Evolutionary conservation across 2,888 invertebrate genomes (phyloP).

Genomic region (Ashinkailepas kermadecensis): DNA sequence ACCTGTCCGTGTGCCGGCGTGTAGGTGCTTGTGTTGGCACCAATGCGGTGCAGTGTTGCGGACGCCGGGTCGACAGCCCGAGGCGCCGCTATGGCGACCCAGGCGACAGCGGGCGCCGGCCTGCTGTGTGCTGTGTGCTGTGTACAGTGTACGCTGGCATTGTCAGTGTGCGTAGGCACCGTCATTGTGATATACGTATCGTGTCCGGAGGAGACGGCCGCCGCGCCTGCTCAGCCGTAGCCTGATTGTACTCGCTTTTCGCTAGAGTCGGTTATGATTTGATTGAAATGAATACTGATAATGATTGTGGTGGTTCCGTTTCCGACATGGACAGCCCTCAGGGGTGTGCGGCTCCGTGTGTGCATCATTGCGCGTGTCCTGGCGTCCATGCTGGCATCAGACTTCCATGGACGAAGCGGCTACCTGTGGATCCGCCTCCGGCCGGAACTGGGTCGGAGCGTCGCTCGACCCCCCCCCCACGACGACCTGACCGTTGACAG

Average conservation of each 20-base stretch:
- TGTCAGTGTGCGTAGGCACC: slow-evolving; percentile 4
- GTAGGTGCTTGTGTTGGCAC: no score
- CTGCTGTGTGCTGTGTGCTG: not conserved
- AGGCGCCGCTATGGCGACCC: not conserved
- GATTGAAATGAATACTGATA: slow-evolving; percentile 8
- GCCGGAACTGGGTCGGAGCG: no score
- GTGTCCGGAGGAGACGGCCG: not conserved
- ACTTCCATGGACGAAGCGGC: no score
- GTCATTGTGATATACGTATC: slow-evolving; percentile 9
- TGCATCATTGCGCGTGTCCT: no score
- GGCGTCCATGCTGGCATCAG: no score
- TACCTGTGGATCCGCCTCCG: no score
- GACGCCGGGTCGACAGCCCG: not conserved
- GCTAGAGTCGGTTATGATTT: slow-evolving; percentile 6
- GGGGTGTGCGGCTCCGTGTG: no score
- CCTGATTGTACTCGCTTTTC: not conserved
- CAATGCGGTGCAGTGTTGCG: no score
- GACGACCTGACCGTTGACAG: no score
- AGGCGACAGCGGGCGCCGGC: not conserved
- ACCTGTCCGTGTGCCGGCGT: no score
- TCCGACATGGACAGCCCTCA: no score
- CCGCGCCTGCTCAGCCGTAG: not conserved
- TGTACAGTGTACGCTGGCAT: not conserved
- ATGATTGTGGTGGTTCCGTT: not conserved
- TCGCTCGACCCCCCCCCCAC: no score